Base-by-base conservation (phyloP, 2,888 invertebrate species). In the Scaptomyza flava region DNA sequence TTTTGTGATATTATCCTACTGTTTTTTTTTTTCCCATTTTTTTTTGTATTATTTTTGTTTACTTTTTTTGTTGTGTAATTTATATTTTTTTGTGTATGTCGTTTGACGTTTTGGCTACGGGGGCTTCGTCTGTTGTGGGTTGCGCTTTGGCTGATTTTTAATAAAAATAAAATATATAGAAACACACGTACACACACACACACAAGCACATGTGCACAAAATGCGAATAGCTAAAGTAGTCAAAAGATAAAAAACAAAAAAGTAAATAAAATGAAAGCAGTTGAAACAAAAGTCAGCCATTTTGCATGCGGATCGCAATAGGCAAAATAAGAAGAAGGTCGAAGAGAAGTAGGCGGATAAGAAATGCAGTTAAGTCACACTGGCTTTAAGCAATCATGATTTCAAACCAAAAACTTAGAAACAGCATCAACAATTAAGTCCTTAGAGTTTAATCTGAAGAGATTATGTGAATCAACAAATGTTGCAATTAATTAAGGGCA, bases 61-160 rank as follows among this genome's bases (percentile, higher is more conserved):
- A 30, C 34, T 38, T 50, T 23, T 34, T 14, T 51, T 51, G 34
- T 36, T 51, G n/a, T 51, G 51, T 51, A 56, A 57, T 67, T 58
- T 56, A 66, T 56, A 46, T 43, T 57, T 48, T 67, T 57, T 71
- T 69, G 48, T 36, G 12, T 77, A 65, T 65, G 62, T 69, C 76
- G 59, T 69, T 76, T 76, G 76, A 77, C 76, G 76, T 77, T 76
- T 77, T 68, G 78, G 74, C 61, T 65, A 38, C 48, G 62, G 48
- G 65, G 52, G 34, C 38, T 47, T 45, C 47, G 59, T 61, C 65
- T 63, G 68, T 77, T 77, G 59, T 61, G 69, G 60, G 71, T 41
- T 68, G 68, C 62, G 58, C 74, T 57, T 56, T 76, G 76, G 59
- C 78, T 78, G 76, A 76, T 75, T 79, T 77, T 79, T 79, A 78